Base-by-base conservation (phyloP, 2,888 invertebrate species). In the Drosophila maculinotata region DNA sequence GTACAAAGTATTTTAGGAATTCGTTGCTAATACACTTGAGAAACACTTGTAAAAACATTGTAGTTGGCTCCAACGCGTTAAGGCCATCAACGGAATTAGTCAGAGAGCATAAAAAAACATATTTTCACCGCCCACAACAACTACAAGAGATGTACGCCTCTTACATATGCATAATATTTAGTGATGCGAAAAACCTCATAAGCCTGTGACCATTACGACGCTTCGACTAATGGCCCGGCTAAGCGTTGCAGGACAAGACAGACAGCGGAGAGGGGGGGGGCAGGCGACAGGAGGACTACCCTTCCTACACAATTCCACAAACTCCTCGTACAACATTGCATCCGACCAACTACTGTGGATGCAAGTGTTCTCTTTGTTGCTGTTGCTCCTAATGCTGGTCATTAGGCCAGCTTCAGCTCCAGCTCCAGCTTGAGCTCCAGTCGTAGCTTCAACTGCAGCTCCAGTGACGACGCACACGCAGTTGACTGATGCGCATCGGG, bases 401-500 rank as follows among this genome's bases (percentile, higher is more conserved):
- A 73, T 73, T 64, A 65, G 56, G 71, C 54, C 42, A 59, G 39
- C 31, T 25, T 8, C 49, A 49, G 30, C 41, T 26, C 12, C 9
- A 30, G 17, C 47, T 12, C 0, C 28, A 49, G 35, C 48, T 23
- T 12, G 8, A 66, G 14, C 38, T 33, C 2, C 39, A 51, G 23
- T 33, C 45, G 1, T 28, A 62, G 31, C 25, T 25, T 1, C 36
- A 31, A 7, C 33, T 44, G 4, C 15, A 53, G 33, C 17, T 30
- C 7, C 56, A 52, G n/a, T 54, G 49, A 65, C 45, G 64, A 65
- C 74, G 74, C 82, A 72, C 79, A 76, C 72, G 70, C 88, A 82
- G 77, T 79, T 89, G 89, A 89, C 75, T 85, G 85, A 87, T 88
- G 82, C 73, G 74, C 74, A 51, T 64, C 66, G 67, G 83, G 79